These are phyloP conservation scores for Gisinianus flammeolus DNA, from an alignment of 2,888 invertebrate species.

Conservation along the genomic window DNA sequence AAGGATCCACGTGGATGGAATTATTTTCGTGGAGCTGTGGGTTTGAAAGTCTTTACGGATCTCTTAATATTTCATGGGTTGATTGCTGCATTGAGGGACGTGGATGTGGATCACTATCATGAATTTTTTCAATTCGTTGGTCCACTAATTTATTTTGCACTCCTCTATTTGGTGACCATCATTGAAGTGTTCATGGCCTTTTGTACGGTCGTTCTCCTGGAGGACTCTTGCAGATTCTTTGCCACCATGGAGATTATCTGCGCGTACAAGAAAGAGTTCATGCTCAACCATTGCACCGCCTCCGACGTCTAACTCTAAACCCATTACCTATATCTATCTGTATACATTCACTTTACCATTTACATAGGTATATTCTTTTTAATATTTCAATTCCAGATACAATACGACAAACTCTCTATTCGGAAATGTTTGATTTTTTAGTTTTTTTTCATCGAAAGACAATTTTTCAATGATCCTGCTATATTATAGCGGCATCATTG, in stretches of 20 bases:
- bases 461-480: no score
- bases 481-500: no score
- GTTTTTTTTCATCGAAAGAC: no score
- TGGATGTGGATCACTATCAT: not conserved
- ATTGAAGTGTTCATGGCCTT: not conserved
- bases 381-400: no score
- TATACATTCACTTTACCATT: no score
- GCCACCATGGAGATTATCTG: not conserved
- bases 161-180: not conserved
- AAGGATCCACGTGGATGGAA: not conserved
- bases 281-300: not conserved
- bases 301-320: not conserved
- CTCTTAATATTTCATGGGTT: not conserved
- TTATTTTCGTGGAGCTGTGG: not conserved
- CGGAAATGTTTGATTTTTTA: no score
- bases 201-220: not conserved
- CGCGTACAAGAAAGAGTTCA: not conserved
- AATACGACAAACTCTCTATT: no score
- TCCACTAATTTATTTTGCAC: slow-evolving; percentile 1
- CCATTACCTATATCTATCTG: no score
- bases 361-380: no score
- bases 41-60: not conserved
- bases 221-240: not conserved
- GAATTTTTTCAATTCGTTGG: slow-evolving; percentile 2
- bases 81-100: not conserved